Conservation (phyloP, 2,113 vertebrate species). For the Pseudopodoces humilis region DNA sequence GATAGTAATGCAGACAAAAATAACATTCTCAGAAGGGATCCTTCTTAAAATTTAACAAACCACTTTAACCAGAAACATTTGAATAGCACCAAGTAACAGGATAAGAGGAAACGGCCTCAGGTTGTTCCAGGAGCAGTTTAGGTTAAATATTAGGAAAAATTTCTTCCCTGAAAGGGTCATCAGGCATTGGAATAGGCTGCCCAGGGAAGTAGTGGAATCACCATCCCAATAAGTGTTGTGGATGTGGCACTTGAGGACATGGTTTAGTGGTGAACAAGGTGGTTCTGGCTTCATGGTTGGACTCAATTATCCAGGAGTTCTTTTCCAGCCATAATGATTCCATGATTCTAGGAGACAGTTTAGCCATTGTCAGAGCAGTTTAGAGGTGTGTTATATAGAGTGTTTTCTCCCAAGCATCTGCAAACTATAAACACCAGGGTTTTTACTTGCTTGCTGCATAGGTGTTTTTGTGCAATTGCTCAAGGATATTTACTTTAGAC, state of each 20-base stretch:
- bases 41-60: not conserved
- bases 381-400: not conserved
- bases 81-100: not conserved
- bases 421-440: not conserved
- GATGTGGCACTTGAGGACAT: not conserved
- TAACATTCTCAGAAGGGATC: not conserved
- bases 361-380: not conserved
- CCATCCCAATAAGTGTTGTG: not conserved
- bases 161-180: not conserved
- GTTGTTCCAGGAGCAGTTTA: not conserved
- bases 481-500: conserved; percentile 56
- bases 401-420: not conserved
- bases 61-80: not conserved
- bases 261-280: not conserved
- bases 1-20: not conserved
- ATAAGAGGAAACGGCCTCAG: not conserved
- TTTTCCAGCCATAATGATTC: not conserved
- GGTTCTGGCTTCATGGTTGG: not conserved
- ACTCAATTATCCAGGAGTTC: not conserved
- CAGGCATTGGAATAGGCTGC: not conserved
- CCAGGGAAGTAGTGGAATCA: not conserved
- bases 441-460: not conserved
- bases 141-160: not conserved
- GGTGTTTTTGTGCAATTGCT: conserved; percentile 30
- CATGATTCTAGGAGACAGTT: not conserved